These are phyloP conservation scores for Scomber scombrus DNA, from an alignment of 2,113 vertebrate species.

Conservation along the genomic window DNA sequence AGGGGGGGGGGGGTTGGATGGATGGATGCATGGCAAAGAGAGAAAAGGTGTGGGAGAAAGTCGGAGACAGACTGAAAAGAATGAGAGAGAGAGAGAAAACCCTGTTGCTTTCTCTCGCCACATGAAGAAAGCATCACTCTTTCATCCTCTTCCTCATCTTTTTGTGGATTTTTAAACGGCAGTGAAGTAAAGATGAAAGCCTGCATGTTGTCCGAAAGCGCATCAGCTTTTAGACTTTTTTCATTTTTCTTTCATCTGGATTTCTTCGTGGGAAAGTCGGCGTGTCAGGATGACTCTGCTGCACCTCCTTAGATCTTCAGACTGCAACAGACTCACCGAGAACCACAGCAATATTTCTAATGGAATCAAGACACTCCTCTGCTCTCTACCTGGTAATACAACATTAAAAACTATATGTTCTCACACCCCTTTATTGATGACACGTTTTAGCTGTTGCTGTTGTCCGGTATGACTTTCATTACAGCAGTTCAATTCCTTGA, in stretches of 20 bases:
- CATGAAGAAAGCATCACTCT: slow-evolving; percentile 1
- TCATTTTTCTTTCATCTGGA: not conserved
- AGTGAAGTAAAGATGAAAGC: slow-evolving; percentile 40
- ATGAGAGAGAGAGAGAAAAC: not conserved
- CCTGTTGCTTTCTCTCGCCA: slow-evolving; percentile 1
- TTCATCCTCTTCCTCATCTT: not conserved
- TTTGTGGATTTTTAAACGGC: slow-evolving; percentile 35
- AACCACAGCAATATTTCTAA: not conserved
- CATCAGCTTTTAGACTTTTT: not conserved
- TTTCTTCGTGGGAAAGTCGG: not conserved
- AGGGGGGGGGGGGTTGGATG: slow-evolving; percentile 12
- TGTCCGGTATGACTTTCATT: not conserved
- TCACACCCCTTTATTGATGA: not conserved
- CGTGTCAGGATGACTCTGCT: slow-evolving; percentile 47
- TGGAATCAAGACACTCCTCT: not conserved
- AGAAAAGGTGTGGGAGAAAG: not conserved
- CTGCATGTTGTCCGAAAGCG: slow-evolving; percentile 1
- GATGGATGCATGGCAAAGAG: slow-evolving; percentile 14
- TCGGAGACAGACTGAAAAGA: slow-evolving; percentile 1
- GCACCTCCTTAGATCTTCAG: slow-evolving; percentile 7
- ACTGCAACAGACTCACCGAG: not conserved
- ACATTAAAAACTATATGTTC: not conserved
- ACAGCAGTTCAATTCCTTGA: slow-evolving; percentile 19
- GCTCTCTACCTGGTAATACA: not conserved
- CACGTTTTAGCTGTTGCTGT: not conserved